Conservation (phyloP, 2,888 invertebrate species). For the Erebia palarica region DNA sequence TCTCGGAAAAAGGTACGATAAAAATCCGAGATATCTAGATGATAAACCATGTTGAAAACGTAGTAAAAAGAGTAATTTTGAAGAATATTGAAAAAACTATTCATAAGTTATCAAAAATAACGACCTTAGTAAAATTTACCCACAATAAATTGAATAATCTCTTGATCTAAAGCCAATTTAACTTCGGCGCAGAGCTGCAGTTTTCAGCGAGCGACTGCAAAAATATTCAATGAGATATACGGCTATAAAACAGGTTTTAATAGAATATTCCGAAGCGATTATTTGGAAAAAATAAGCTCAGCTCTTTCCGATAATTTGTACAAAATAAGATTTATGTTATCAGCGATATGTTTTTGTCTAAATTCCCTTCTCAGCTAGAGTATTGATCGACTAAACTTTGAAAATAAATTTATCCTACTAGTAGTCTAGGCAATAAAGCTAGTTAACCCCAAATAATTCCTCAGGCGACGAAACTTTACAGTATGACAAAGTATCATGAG, state of each 20-base stretch:
- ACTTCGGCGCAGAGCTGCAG: constrained; percentile 33
- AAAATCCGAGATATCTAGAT: no score
- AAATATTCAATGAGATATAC: constrained; percentile 31
- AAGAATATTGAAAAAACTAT: neutral
- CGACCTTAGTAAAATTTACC: constrained; percentile 14
- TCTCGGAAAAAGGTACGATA: no score
- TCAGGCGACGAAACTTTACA: no score
- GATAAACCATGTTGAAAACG: no score
- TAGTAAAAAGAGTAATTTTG: no score
- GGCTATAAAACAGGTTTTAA: constrained; percentile 22
- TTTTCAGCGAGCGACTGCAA: constrained; percentile 30
- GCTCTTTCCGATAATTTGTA: neutral
- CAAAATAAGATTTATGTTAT: neutral
- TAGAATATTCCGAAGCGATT: neutral
- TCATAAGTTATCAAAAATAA: neutral
- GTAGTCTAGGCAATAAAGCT: no score
- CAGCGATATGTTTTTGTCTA: neutral
- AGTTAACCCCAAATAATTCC: no score
- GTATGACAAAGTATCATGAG: no score
- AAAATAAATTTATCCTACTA: neutral
- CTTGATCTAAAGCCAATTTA: constrained; percentile 38
- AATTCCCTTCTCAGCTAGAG: neutral
- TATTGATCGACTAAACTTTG: neutral
- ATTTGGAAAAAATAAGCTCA: constrained; percentile 8
- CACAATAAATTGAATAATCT: constrained; percentile 29